phyloP scores from a whole-genome alignment of 2,797 vertebrate genomes.

The Lates japonicus region DNA sequence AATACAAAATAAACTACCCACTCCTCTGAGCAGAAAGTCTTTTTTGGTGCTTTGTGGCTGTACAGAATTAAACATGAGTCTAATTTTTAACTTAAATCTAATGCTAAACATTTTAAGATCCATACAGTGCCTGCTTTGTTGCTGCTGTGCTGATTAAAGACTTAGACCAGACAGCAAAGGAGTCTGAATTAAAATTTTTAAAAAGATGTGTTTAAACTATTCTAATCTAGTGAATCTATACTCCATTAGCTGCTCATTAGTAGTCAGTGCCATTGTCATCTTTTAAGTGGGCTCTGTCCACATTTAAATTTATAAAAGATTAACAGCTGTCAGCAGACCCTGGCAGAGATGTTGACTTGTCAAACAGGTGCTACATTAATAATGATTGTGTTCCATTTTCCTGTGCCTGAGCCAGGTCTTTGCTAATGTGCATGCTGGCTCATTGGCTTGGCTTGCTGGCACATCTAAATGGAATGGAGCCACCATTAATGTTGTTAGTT shows the following conservation, averaged over 20 bases:
- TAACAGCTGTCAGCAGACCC: not conserved
- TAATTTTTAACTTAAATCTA: conserved; percentile 4
- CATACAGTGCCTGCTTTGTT: not conserved
- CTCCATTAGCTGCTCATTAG: not conserved
- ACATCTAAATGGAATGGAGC: conserved; percentile 14
- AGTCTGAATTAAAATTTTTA: not conserved
- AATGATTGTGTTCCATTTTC: conserved; percentile 21
- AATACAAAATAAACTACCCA: conserved; percentile 28
- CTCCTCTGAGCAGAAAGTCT: conserved; percentile 3
- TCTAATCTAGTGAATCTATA: not conserved
- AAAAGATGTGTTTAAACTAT: not conserved
- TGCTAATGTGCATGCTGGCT: conserved; percentile 31
- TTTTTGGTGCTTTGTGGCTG: conserved; percentile 14
- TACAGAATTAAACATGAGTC: not conserved
- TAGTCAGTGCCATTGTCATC: not conserved
- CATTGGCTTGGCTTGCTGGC: not conserved
- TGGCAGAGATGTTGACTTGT: conserved; percentile 15
- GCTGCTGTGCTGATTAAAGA: not conserved
- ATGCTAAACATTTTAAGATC: not conserved
- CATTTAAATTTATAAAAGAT: not conserved
- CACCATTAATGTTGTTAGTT: not conserved
- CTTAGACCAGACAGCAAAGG: not conserved
- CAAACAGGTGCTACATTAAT: conserved; percentile 32
- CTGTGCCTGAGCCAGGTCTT: not conserved
- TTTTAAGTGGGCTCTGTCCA: not conserved